A percentile compares a stretch with the other conserved stretches of the same genome.
phyloP scores from a whole-genome alignment of 2,888 invertebrate species.

The Drosophila fungiperda region DNA sequence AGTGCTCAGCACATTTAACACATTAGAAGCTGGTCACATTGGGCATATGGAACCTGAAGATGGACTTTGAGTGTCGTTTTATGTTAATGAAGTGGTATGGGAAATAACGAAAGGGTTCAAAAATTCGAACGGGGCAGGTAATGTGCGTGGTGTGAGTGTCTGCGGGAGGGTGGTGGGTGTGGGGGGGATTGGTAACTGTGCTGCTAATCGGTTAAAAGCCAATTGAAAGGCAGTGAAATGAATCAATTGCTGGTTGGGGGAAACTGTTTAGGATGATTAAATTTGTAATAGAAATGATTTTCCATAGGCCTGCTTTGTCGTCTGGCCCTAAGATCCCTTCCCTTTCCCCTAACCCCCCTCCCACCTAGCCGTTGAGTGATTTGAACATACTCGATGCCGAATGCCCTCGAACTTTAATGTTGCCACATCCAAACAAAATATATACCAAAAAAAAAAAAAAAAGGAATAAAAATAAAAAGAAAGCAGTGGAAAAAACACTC shows the following conservation, averaged over 20 bases:
- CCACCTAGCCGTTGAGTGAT: conserved; percentile 36
- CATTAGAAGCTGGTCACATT: conserved; percentile 1
- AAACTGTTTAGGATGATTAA: conserved; percentile 76
- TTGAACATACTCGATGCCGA: conserved; percentile 42
- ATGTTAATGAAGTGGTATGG: conserved; percentile 65
- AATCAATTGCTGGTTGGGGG: conserved; percentile 67
- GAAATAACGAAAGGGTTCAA: conserved; percentile 63
- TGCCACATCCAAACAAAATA: conserved; percentile 24
- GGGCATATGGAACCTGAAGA: conserved; percentile 31
- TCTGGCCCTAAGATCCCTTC: conserved; percentile 8
- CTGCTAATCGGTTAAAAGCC: conserved; percentile 75
- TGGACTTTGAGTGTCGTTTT: conserved; percentile 58
- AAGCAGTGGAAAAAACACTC: conserved; percentile 52
- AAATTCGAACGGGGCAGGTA: conserved; percentile 16
- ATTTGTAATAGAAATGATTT: conserved; percentile 76
- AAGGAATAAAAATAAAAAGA: conserved; percentile 15
- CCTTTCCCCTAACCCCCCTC: neutral
- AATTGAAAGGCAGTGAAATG: conserved; percentile 76
- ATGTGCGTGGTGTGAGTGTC: neutral
- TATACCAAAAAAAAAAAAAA: conserved; percentile 10
- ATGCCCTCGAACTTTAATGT: conserved; percentile 53
- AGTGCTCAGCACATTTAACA: neutral
- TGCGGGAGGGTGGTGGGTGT: neutral
- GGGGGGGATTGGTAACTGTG: conserved; percentile 26
- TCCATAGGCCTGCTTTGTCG: conserved; percentile 46